A percentile compares a stretch with the other conserved stretches of the same genome.
Conservation (phyloP, 2,113 vertebrate species). For the Anhinga anhinga region DNA sequence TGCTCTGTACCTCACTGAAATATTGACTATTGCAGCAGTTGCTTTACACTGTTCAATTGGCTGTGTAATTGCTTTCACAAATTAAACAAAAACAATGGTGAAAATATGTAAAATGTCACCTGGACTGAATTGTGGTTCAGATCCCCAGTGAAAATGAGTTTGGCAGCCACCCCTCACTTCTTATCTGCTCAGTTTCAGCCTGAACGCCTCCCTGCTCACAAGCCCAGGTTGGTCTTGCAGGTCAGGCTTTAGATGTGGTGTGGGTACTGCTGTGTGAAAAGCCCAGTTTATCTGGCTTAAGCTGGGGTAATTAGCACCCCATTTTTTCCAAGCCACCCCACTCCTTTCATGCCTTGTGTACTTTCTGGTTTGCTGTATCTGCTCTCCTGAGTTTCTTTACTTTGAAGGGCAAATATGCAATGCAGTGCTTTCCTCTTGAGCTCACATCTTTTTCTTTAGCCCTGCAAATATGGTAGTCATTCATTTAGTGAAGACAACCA, state of each 20-base stretch:
- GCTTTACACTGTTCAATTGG: constrained; percentile 61
- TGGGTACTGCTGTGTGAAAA: not conserved
- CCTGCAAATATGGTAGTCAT: fast-evolving
- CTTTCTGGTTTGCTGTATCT: not conserved
- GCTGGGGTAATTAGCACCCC: not conserved
- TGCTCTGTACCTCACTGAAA: constrained; percentile 21
- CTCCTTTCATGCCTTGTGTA: not conserved
- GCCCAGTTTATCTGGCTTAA: not conserved
- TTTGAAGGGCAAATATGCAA: not conserved
- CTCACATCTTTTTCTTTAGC: not conserved
- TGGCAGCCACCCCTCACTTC: not conserved
- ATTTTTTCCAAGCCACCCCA: not conserved
- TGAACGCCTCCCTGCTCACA: not conserved
- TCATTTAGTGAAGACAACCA: not conserved
- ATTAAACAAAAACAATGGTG: constrained; percentile 55
- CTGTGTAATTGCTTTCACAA: constrained; percentile 64
- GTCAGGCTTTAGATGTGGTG: not conserved
- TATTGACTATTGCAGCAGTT: constrained; percentile 47
- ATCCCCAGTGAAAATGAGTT: not conserved
- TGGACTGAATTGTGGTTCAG: constrained; percentile 21
- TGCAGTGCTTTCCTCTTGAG: not conserved
- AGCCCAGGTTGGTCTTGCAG: not conserved
- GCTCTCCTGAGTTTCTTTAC: not conserved
- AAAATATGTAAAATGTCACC: constrained; percentile 58
- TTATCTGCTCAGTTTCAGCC: not conserved